Conservation (phyloP, 1,140 invertebrate genomes). For the Macrobrachium rosenbergii region DNA sequence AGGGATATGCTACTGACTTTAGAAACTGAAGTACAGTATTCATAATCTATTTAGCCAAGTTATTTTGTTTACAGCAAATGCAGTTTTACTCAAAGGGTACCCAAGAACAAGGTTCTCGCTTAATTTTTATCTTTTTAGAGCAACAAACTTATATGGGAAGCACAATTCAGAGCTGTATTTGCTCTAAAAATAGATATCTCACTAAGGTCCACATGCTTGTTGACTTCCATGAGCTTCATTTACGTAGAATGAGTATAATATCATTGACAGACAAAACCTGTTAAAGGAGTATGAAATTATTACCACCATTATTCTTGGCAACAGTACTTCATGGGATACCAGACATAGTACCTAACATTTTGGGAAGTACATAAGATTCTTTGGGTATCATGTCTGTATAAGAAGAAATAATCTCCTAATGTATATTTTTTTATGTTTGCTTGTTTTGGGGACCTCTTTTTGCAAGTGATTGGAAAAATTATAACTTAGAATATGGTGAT, state of each 20-base stretch:
- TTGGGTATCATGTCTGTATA: neutral
- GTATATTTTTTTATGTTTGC: too few species aligned
- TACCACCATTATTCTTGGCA: conserved; percentile 16
- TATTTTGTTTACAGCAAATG: too few species aligned
- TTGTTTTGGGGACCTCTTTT: too few species aligned
- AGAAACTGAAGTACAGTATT: conserved; percentile 14
- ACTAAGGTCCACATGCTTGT: too few species aligned
- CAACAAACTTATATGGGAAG: conserved; percentile 29
- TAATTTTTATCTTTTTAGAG: neutral
- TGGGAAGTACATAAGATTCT: neutral
- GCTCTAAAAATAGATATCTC: too few species aligned
- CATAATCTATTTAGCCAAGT: conserved; percentile 19
- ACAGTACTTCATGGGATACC: conserved; percentile 37
- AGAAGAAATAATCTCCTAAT: too few species aligned
- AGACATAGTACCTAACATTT: neutral
- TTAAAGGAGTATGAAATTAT: neutral
- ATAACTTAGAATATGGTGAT: too few species aligned
- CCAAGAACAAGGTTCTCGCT: neutral
- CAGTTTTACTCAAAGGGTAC: too few species aligned
- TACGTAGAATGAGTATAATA: too few species aligned
- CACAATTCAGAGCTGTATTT: conserved; percentile 1
- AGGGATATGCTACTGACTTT: neutral
- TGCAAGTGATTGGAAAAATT: too few species aligned
- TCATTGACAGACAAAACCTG: neutral
- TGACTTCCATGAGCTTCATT: too few species aligned